Evolutionary conservation across 92 coral and sea anemone genomes (phyloP).

Genomic region (Porites rus): DNA sequence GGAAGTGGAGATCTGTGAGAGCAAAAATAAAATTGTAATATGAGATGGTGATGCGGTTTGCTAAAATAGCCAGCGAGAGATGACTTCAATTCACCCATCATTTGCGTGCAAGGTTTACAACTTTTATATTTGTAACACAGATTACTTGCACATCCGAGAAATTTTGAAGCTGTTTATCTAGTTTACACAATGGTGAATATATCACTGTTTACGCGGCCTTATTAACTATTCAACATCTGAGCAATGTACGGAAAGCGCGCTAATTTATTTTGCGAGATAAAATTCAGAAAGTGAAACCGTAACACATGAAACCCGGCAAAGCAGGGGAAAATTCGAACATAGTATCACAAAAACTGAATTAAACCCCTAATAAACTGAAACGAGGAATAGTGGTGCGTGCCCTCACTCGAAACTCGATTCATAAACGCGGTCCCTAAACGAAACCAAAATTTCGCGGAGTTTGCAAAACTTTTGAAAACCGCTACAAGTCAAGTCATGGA

Average conservation of each 20-base stretch:
- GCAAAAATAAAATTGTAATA: conserved; percentile 7
- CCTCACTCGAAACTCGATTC: neutral
- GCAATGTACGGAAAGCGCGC: conserved; percentile 42
- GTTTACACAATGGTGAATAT: neutral
- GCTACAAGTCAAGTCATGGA: neutral
- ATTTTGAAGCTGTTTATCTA: conserved; percentile 13
- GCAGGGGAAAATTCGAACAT: neutral
- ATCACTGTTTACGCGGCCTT: conserved; percentile 17
- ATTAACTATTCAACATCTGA: conserved; percentile 45
- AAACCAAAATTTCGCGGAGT: conserved; percentile 24
- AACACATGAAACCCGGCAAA: neutral
- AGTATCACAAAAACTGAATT: neutral
- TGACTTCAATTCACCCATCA: conserved; percentile 5
- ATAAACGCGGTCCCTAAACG: conserved; percentile 11
- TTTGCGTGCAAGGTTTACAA: neutral
- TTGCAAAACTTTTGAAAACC: conserved; percentile 23
- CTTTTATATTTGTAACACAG: neutral
- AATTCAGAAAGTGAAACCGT: neutral
- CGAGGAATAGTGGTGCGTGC: neutral
- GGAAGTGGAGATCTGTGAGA: conserved; percentile 58
- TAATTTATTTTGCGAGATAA: conserved; percentile 34
- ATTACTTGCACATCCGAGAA: neutral
- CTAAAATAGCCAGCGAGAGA: conserved; percentile 12
- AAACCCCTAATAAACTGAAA: conserved; percentile 1
- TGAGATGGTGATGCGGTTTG: conserved; percentile 55